phyloP scores from a whole-genome alignment of 2,888 invertebrate genomes.

The Coelopa pilipes region DNA sequence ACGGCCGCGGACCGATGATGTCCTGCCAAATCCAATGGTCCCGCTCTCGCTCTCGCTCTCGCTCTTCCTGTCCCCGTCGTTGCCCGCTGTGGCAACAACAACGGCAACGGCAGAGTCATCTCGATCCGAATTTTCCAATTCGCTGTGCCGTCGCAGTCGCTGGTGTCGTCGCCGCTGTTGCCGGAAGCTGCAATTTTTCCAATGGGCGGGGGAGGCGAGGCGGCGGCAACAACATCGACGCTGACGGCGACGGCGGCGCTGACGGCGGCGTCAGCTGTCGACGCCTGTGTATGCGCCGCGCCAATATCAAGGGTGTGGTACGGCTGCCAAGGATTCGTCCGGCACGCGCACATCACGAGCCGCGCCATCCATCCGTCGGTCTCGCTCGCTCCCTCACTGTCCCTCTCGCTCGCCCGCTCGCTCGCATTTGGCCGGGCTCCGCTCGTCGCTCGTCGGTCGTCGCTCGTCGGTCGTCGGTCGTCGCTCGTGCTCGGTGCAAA shows the following conservation, averaged over 20 bases:
- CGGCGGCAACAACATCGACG: no score
- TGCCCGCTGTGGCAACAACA: background rate
- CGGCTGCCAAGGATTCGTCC: slow-evolving; percentile 26
- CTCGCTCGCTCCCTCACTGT: background rate
- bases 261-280: slow-evolving; percentile 15
- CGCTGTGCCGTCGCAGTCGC: background rate
- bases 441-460: background rate
- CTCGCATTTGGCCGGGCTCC: background rate
- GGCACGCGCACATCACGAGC: slow-evolving; percentile 4
- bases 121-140: background rate
- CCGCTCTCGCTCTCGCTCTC: no score
- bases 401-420: background rate
- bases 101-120: background rate
- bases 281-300: slow-evolving; percentile 7
- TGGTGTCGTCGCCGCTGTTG: no score
- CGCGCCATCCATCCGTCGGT: background rate
- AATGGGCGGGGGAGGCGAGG: no score
- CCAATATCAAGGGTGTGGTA: slow-evolving; percentile 36
- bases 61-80: no score
- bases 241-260: background rate
- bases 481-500: background rate
- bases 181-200: no score
- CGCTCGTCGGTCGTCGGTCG: background rate
- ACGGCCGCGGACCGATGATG: background rate
- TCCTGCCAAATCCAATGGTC: no score